These are phyloP conservation scores for Sesia bembeciformis DNA, from an alignment of 2,888 invertebrate genomes.

Conservation along the genomic window DNA sequence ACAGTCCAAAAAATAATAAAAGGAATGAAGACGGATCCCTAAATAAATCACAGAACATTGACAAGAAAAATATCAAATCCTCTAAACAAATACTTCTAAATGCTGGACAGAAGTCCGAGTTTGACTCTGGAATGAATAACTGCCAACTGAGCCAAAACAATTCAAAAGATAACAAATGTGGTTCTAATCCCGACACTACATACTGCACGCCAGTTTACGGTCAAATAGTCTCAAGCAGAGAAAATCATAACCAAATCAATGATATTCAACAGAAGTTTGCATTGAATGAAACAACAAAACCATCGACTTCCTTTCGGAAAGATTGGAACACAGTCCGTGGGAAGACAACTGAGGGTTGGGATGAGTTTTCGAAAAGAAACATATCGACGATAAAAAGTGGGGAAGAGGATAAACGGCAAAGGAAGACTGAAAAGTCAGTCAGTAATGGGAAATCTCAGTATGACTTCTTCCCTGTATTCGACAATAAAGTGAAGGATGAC, in stretches of 20 bases:
- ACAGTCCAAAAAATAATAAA: conserved; percentile 20
- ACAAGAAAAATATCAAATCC: conserved; percentile 52
- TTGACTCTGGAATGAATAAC: conserved; percentile 69
- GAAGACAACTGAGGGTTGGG: conserved; percentile 54
- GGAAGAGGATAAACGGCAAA: conserved; percentile 28
- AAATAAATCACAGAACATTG: conserved; percentile 27
- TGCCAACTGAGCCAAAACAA: conserved; percentile 50
- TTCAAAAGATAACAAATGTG: conserved; percentile 34
- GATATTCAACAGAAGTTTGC: conserved; percentile 63
- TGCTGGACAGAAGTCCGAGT: conserved; percentile 65
- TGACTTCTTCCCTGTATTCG: conserved; percentile 63
- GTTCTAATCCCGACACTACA: conserved; percentile 47
- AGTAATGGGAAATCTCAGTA: conserved; percentile 59
- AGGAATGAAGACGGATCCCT: conserved; percentile 33
- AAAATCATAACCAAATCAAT: conserved; percentile 66
- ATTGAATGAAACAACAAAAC: conserved; percentile 44
- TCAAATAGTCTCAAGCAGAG: conserved; percentile 61
- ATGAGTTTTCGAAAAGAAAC: conserved; percentile 58
- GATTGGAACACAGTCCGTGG: conserved; percentile 48
- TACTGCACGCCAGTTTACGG: conserved; percentile 68
- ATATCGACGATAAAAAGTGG: conserved; percentile 46
- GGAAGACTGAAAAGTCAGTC: conserved; percentile 31
- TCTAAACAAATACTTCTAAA: conserved; percentile 66
- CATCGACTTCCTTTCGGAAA: conserved; percentile 59
- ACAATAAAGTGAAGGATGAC: conserved; percentile 46